Base-by-base conservation (phyloP, 2,113 vertebrate species). In the Chitala chitala region DNA sequence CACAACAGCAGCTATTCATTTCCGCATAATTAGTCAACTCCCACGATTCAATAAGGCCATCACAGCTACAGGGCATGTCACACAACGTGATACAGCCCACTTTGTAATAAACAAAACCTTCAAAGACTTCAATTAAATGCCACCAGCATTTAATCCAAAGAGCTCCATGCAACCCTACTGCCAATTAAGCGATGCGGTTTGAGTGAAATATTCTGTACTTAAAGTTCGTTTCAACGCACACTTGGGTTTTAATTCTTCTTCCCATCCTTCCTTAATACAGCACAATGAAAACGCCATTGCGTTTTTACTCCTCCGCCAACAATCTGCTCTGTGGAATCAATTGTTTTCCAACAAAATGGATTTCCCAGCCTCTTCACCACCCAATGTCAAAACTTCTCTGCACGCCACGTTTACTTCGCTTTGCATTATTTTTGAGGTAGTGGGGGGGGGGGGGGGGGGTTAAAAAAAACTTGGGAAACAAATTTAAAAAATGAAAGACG, bases 111-210 rank as follows among this genome's bases (percentile, higher is more conserved):
- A 68, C 13, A 9, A 44, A 66, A 12, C 20, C 15, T 24, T 68
- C 22, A 44, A 44, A 68, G 13, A 26, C 24, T 46, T 68, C 64
- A 68, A 26, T 68, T 68, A 68, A 68, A 15, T 51, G 7, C 48
- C 24, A 48, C 42, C 42, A 68, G 2, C n/a, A 24, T 61, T 22
- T 29, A 26, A 46, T n/a, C 4, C 10, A 48, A 68, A 68, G 42
- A 46, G 36, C n/a, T n/a, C 2, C 12, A 46, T 22, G 38, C 15
- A 65, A 20, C 48, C 7, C 48, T 8, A 20, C 12, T 51, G 38
- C 38, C 63, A 65, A 44, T 68, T 68, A 46, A 29, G 12, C 44
- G n/a, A 44, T 42, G 36, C 3, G 22, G 38, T 26, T 46, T 61
- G 29, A 31, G 31, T 5, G 12, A n/a, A 42, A 46, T 26, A 0